Percentiles rank a stretch among this genome's conserved stretches.
Conservation (phyloP, 2,797 vertebrate genomes). For the Mormyrus hasselquistii region DNA sequence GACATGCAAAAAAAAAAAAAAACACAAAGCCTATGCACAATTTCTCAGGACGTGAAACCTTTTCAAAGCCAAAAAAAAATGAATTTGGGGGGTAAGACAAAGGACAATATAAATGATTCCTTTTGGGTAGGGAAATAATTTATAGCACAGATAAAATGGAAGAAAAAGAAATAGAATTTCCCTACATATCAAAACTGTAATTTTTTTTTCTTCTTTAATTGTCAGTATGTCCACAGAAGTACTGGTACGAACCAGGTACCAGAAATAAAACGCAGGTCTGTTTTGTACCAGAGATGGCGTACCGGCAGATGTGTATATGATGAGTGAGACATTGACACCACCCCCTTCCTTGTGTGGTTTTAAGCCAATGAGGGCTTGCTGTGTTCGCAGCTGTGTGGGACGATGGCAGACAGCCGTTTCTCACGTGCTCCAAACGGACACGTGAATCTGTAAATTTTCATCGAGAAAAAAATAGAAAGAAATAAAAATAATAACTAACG, state of each 20-base stretch:
- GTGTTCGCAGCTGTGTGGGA: neutral
- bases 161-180: neutral
- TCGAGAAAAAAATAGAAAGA: neutral
- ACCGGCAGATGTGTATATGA: neutral
- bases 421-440: neutral
- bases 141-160: neutral
- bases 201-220: neutral
- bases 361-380: neutral
- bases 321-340: neutral
- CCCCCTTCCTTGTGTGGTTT: neutral
- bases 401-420: neutral
- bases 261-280: neutral
- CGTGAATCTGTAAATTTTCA: neutral
- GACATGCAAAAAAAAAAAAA: slow-evolving; percentile 22
- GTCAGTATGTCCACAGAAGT: neutral
- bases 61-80: slow-evolving; percentile 17
- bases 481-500: neutral
- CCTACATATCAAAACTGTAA: neutral
- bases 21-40: slow-evolving; percentile 3
- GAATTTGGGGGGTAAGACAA: neutral
- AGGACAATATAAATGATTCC: neutral
- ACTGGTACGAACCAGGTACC: neutral
- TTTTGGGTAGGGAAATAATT: neutral
- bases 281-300: neutral
- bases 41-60: neutral